phyloP scores from a whole-genome alignment of 2,888 invertebrate species.

The Acanthoscelides obtectus region DNA sequence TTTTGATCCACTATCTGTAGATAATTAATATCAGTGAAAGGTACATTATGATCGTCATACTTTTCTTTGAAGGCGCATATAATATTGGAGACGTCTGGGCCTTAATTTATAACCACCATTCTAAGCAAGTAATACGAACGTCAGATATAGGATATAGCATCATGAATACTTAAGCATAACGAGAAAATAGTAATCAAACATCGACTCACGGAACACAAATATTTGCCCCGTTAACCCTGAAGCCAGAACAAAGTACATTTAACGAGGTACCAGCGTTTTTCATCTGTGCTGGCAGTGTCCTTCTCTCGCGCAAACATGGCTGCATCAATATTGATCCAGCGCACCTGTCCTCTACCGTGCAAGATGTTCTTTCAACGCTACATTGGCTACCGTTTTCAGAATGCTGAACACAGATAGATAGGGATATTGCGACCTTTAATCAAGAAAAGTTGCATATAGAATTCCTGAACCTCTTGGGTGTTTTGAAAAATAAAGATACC shows the following conservation, averaged over 20 bases:
- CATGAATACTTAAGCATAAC: no score
- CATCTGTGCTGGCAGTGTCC: neutral
- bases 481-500: no score
- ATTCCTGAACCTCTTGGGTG: no score
- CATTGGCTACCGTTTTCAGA: slow-evolving; percentile 30
- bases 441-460: no score
- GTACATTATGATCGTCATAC: no score
- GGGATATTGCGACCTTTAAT: neutral
- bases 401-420: slow-evolving; percentile 1
- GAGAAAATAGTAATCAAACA: neutral
- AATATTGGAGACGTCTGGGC: no score
- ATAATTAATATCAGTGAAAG: no score
- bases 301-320: slow-evolving; percentile 19
- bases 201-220: neutral
- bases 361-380: slow-evolving; percentile 10
- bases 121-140: no score
- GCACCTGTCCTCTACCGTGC: slow-evolving; percentile 25
- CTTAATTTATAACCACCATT: no score
- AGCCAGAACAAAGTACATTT: neutral
- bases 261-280: neutral
- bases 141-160: no score
- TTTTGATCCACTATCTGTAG: no score
- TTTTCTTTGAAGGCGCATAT: no score
- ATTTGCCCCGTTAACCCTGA: neutral
- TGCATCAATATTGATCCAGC: slow-evolving; percentile 37